Evolutionary conservation across 2,113 vertebrate genomes (phyloP).

Genomic region (Vulpes vulpes): DNA sequence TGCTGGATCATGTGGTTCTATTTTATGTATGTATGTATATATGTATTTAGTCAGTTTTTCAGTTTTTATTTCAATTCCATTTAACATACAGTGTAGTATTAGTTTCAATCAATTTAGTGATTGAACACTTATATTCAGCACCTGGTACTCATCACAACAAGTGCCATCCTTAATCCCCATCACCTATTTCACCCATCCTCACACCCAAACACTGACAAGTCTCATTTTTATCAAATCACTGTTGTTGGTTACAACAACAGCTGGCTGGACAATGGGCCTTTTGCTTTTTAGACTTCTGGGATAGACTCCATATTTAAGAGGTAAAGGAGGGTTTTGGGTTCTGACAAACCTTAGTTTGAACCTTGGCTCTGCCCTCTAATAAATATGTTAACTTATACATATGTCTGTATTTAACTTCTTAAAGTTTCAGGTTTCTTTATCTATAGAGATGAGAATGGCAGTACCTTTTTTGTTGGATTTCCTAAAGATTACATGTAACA

Average conservation of each 20-base stretch:
- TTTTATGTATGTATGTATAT: not conserved
- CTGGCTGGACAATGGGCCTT: not conserved
- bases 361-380: not conserved
- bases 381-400: not conserved
- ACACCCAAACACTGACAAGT: not conserved
- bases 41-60: not conserved
- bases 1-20: not conserved
- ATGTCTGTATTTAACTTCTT: not conserved
- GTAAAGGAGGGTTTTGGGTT: not conserved
- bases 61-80: not conserved
- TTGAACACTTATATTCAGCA: not conserved
- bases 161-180: not conserved
- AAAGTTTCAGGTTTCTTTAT: not conserved
- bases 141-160: not conserved
- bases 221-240: conserved; percentile 9
- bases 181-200: not conserved
- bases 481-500: not conserved
- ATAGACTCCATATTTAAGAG: not conserved
- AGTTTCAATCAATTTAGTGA: not conserved
- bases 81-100: not conserved
- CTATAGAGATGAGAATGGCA: not conserved
- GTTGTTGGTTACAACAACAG: not conserved
- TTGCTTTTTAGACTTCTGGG: not conserved
- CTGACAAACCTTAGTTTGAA: not conserved
- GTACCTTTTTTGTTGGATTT: not conserved